Evolutionary conservation across 2,797 vertebrate species (phyloP).

Genomic region (Diplodus puntazzo): DNA sequence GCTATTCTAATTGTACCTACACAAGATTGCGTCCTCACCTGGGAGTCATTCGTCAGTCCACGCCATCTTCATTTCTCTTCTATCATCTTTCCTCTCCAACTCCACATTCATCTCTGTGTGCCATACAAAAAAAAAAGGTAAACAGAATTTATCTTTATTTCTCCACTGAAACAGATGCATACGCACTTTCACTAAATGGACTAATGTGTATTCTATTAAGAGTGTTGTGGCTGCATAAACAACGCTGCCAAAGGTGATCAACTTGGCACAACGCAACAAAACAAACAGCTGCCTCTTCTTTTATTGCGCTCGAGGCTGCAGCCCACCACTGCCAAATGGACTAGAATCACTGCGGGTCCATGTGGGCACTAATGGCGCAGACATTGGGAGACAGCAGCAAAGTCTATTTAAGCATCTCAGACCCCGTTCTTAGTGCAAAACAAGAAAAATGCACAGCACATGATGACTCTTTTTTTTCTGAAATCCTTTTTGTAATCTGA

Average conservation of each 20-base stretch:
- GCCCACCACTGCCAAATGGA: conserved; percentile 44
- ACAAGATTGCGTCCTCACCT: conserved; percentile 46
- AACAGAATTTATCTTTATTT: conserved; percentile 25
- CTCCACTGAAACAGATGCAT: conserved; percentile 38
- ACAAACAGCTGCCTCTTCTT: conserved; percentile 56
- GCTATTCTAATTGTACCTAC: conserved; percentile 4
- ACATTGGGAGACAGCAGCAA: conserved; percentile 52
- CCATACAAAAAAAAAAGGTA: conserved; percentile 27
- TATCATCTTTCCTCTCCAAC: conserved; percentile 10
- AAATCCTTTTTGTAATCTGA: conserved; percentile 69
- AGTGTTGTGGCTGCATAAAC: conserved; percentile 37
- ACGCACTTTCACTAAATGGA: conserved; percentile 30
- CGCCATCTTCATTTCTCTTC: conserved; percentile 15
- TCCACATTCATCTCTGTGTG: conserved; percentile 40
- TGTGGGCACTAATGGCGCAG: conserved; percentile 36
- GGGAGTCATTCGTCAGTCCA: conserved; percentile 20
- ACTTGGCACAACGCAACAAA: conserved; percentile 52
- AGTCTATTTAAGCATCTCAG: conserved; percentile 49
- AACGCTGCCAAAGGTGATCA: conserved; percentile 56
- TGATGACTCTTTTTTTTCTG: conserved; percentile 8
- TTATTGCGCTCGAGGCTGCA: conserved; percentile 39
- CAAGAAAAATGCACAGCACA: conserved; percentile 35
- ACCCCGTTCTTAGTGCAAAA: conserved; percentile 39
- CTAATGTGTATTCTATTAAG: conserved; percentile 49
- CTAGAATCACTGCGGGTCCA: conserved; percentile 38